Evolutionary conservation across 2,797 vertebrate genomes (phyloP).

Genomic region (Discoglossus pictus): DNA sequence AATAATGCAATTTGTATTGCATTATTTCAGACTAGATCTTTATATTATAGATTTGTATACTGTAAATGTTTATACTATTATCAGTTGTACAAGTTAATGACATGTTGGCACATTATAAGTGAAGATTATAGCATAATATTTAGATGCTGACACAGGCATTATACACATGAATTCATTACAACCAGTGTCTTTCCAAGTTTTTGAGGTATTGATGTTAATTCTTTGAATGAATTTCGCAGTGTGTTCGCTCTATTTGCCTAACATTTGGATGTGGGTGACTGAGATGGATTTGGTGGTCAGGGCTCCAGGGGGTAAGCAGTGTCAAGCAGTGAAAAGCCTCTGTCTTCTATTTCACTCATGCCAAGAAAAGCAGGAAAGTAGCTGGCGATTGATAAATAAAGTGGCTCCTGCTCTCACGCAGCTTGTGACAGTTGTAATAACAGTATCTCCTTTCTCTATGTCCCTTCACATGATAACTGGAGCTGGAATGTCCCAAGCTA

Average conservation of each 20-base stretch:
- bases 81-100: too few relatives aligned
- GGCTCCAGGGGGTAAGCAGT: slow-evolving; percentile 4
- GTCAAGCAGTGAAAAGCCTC: slow-evolving; percentile 11
- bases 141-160: too few relatives aligned
- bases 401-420: slow-evolving; percentile 35
- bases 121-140: too few relatives aligned
- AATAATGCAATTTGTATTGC: too few relatives aligned
- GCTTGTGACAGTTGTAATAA: slow-evolving; percentile 54
- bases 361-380: slow-evolving; percentile 44
- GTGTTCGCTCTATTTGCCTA: too few relatives aligned
- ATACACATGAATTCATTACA: too few relatives aligned
- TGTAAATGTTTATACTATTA: too few relatives aligned
- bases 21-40: too few relatives aligned
- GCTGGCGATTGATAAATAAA: slow-evolving; percentile 54
- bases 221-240: too few relatives aligned
- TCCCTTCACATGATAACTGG: slow-evolving; percentile 33
- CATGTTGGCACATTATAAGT: too few relatives aligned
- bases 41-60: too few relatives aligned
- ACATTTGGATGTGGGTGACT: slow-evolving; percentile 27
- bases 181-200: too few relatives aligned
- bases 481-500: slow-evolving; percentile 13
- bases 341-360: slow-evolving; percentile 14
- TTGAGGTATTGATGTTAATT: slow-evolving; percentile 26
- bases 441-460: slow-evolving; percentile 34
- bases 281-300: slow-evolving; percentile 19